Conservation (phyloP, 2,888 invertebrate genomes). For the Diadegma fenestrale region DNA sequence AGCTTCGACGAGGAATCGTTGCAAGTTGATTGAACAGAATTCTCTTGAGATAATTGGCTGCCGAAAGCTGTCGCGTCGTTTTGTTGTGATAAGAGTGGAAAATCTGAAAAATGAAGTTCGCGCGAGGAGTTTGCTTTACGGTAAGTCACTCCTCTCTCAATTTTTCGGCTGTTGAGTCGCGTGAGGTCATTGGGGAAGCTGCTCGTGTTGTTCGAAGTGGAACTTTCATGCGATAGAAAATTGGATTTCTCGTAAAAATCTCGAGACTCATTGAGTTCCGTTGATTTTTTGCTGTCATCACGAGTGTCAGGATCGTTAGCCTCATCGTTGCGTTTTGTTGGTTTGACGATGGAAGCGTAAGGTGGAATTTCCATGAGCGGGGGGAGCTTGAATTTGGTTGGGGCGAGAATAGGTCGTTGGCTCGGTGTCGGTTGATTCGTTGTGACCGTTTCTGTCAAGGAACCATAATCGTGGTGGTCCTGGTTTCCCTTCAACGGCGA, state of each 20-base stretch:
- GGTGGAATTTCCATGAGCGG: slow-evolving; percentile 47
- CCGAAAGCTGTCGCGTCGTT: slow-evolving; percentile 2
- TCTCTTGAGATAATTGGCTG: not conserved
- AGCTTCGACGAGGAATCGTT: slow-evolving; percentile 53
- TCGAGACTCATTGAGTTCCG: not conserved
- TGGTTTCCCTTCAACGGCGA: slow-evolving; percentile 55
- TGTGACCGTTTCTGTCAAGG: not conserved
- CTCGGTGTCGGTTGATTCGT: slow-evolving; percentile 5
- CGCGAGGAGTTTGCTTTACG: slow-evolving; percentile 33
- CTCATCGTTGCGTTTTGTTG: slow-evolving; percentile 8
- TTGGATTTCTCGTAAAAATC: slow-evolving; percentile 12
- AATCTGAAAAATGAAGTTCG: slow-evolving; percentile 47
- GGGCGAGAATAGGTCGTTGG: slow-evolving; percentile 61
- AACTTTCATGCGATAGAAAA: not conserved
- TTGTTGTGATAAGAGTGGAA: slow-evolving; percentile 40
- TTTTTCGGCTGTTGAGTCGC: slow-evolving; percentile 14
- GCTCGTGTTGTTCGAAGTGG: not conserved
- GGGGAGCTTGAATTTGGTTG: slow-evolving; percentile 68
- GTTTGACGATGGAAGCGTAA: not conserved
- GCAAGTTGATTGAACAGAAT: slow-evolving; percentile 46
- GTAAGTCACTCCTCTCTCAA: slow-evolving; percentile 56
- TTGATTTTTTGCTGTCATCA: not conserved
- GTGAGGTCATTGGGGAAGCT: not conserved
- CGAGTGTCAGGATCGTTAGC: not conserved
- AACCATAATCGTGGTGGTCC: slow-evolving; percentile 1